Evolutionary conservation across 2,113 vertebrate species (phyloP), one percentile per base, ranked within the genome.

Genomic region (Ictidomys tridecemlineatus): DNA sequence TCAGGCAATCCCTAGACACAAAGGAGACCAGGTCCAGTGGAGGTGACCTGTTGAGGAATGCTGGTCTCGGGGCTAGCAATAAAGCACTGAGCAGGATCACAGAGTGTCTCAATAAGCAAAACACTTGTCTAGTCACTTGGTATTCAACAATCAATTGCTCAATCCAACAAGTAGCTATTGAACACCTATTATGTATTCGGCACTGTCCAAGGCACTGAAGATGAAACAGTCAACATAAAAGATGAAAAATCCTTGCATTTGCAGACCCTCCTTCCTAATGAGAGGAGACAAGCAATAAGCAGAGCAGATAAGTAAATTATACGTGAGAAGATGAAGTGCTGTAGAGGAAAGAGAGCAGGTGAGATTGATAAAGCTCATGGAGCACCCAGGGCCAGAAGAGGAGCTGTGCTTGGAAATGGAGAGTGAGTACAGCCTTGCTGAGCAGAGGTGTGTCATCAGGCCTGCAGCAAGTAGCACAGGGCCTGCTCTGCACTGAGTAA

Each of bases 401-500:
- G 70, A 77, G 53, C 3, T 32, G 3, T 1, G 10, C 61, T 65
- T 65, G 42, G 34, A 45, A 78, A 61, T n/a, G 0, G 72, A 9
- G 4, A 37, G 7, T 39, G 34, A 4, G 0, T 0, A 12, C 16
- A 22, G 28, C 24, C 53, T 74, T 53, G 8, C 6, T 13, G 20
- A 87, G 69, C 8, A 72, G 53, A 56, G 37, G 26, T 20, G 13
- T 37, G 28, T 80, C 34, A 82, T n/a, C 32, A 37, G 32, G 37
- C 11, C 26, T 28, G 20, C 9, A 16, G 14, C 37, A 67, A 32
- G 9, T 17, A 18, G 5, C 28, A 1, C 16, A 32, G 30, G 18
- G 10, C 56, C 11, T 48, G 24, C n/a, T 69, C 16, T 61, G 24
- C 24, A 30, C 37, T 16, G 2, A 63, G 24, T 8, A 26, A 1